Base-by-base conservation (phyloP, 2,113 vertebrate genomes). In the Pterophyllum scalare region DNA sequence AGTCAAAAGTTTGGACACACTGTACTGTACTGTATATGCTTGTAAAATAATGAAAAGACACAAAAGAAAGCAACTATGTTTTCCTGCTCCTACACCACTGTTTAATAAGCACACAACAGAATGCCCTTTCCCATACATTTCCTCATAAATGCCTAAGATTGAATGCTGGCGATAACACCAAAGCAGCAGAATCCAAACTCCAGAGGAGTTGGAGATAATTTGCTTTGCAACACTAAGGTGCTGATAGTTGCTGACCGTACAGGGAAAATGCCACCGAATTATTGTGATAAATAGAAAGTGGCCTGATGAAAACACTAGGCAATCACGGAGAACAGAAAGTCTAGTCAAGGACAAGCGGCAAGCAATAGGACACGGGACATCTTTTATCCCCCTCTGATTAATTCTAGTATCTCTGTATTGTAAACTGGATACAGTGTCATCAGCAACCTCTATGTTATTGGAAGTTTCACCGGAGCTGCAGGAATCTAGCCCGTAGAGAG, bases 381-480 rank as follows among this genome's bases (percentile, higher is more conserved):
- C 80, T 90, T 84, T 93, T 90, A 90, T 88, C 84, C 93, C 82
- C 75, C 61, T 76, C 59, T 89, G 91, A 95, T 95, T 94, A 94
- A 94, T 94, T 91, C 80, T 78, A 89, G 88, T 88, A 87, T 75
- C 79, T 87, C 60, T 2, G 4, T 43, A 82, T 79, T 87, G 61
- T 79, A 88, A 62, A 78, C 80, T 65, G 82, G 77, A 84, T 88
- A 77, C 59, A 79, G 80, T 90, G 90, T 90, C 93, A 91, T 88
- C 83, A 90, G 86, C 81, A 86, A 75, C 75, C 90, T 88, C 88
- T 64, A 85, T 90, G 90, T 85, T 93, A 93, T 93, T 93, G 65
- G 83, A 77, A 81, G 76, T 89, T 91, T 86, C 76, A 85, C 82
- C 83, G 46, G 76, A 84, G 74, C 85, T 91, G 88, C 49, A 83